These are phyloP conservation scores for Chelidonichthys spinosus DNA, from an alignment of 2,797 vertebrate genomes.

Conservation along the genomic window DNA sequence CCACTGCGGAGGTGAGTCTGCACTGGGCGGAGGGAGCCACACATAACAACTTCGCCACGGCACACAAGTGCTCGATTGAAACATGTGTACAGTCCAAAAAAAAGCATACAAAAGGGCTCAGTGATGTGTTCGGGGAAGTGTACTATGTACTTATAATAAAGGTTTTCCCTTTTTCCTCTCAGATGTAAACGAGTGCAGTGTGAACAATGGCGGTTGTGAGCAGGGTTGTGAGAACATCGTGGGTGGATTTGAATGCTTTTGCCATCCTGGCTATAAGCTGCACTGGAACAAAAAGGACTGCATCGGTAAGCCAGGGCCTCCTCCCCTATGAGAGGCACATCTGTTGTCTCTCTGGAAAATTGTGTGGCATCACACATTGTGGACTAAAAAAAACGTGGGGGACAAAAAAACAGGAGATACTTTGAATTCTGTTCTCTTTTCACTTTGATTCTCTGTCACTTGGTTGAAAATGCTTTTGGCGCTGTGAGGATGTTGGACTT, in stretches of 20 bases:
- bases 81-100: slow-evolving; percentile 5
- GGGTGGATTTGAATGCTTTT: slow-evolving; percentile 93
- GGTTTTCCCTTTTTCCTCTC: slow-evolving; percentile 45
- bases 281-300: slow-evolving; percentile 99
- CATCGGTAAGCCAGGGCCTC: slow-evolving; percentile 90
- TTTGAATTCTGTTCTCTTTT: slow-evolving; percentile 85
- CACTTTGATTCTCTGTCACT: slow-evolving; percentile 79
- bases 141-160: slow-evolving; percentile 35
- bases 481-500: slow-evolving; percentile 39
- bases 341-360: slow-evolving; percentile 16
- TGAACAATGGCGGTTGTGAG: slow-evolving; percentile 96
- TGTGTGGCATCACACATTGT: slow-evolving; percentile 31
- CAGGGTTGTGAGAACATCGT: slow-evolving; percentile 91
- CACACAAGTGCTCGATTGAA: slow-evolving; percentile 23
- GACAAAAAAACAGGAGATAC: slow-evolving; percentile 97
- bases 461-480: slow-evolving; percentile 40
- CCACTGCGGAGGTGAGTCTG: slow-evolving; percentile 93
- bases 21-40: slow-evolving; percentile 24
- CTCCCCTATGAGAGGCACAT: slow-evolving; percentile 65
- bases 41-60: slow-evolving; percentile 46
- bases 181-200: slow-evolving; percentile 96
- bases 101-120: slow-evolving; percentile 10
- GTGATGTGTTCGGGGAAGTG: slow-evolving; percentile 1
- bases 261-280: slow-evolving; percentile 90
- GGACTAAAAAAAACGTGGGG: slow-evolving; percentile 44